Base-by-base conservation (phyloP, 2,113 vertebrate genomes). In the Dipodomys merriami region DNA sequence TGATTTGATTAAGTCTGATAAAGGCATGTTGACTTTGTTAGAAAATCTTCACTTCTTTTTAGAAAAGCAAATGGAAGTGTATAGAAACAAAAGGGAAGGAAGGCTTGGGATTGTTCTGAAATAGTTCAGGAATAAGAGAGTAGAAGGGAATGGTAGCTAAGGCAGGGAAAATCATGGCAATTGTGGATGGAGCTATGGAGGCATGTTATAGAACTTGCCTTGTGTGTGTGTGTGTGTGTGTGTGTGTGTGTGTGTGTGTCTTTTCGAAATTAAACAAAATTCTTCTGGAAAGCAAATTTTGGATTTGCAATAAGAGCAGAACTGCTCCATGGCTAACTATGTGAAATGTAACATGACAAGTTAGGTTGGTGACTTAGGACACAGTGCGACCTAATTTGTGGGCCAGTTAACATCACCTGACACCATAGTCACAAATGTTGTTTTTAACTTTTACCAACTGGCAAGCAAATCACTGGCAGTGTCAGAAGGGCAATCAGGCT, bases 201-300 rank as follows among this genome's bases (percentile, higher is more conserved):
- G 11, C 73, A 68, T 7, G 1, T 35, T 29, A 35, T 9, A 46
- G 2, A 76, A n/a, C 77, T 91, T 91, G 78, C 71, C 19, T 89
- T 29, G 74, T 80, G 85, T 60, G 86, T 44, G 35, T 79, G 11
- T 74, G 46, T 68, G 20, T 76, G 35, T 79, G 11, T 74, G 46
- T 68, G 20, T 76, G n/a, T 29, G 74, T 80, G 85, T 60, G 86
- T 44, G 35, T 79, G 11, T 74, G 46, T 68, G 20, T 76, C 79
- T 83, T 95, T 87, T 90, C 74, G 68, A 73, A 35, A 83, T 76
- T 76, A 90, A 89, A 78, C 53, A 95, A 93, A 86, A 46, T 18
- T n/a, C n/a, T 60, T 86, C 57, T 30, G 49, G 60, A 91, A 93
- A 84, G 30, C 78, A 64, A 92, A 64, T 27, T 53, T 3, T 67